These are phyloP conservation scores for Nyctibius bracteatus DNA, from an alignment of 2,113 vertebrate genomes.

Conservation along the genomic window DNA sequence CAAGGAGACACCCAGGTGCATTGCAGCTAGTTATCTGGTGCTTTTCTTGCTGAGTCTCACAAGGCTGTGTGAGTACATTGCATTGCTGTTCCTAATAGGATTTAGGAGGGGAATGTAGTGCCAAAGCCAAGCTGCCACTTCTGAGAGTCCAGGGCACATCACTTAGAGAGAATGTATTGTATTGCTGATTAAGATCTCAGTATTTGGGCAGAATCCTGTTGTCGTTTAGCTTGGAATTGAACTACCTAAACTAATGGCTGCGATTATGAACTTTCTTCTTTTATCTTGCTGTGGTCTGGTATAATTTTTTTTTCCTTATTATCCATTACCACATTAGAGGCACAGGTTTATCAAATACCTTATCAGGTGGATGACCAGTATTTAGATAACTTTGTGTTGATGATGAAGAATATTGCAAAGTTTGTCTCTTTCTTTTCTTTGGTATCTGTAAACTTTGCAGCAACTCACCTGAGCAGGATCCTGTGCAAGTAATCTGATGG, in stretches of 20 bases:
- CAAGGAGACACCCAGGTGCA: slow-evolving; percentile 34
- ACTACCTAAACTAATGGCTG: not conserved
- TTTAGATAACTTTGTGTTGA: not conserved
- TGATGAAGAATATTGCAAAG: not conserved
- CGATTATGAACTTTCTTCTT: not conserved
- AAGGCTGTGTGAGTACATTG: not conserved
- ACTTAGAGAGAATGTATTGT: not conserved
- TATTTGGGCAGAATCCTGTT: not conserved
- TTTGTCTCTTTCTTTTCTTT: not conserved
- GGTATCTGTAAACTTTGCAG: not conserved
- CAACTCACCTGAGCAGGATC: not conserved
- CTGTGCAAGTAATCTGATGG: not conserved
- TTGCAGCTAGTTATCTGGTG: not conserved
- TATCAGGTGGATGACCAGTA: not conserved
- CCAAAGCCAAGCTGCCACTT: not conserved
- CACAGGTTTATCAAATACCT: not conserved
- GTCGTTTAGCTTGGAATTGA: not conserved
- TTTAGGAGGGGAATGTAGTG: not conserved
- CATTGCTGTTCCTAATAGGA: not conserved
- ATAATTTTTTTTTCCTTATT: not conserved
- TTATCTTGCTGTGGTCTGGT: not conserved
- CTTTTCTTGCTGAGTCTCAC: not conserved
- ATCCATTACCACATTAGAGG: not conserved
- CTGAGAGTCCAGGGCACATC: not conserved
- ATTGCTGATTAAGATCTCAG: not conserved